These are phyloP conservation scores for Anticlea derivata DNA, from an alignment of 2,888 invertebrate genomes.

Conservation along the genomic window DNA sequence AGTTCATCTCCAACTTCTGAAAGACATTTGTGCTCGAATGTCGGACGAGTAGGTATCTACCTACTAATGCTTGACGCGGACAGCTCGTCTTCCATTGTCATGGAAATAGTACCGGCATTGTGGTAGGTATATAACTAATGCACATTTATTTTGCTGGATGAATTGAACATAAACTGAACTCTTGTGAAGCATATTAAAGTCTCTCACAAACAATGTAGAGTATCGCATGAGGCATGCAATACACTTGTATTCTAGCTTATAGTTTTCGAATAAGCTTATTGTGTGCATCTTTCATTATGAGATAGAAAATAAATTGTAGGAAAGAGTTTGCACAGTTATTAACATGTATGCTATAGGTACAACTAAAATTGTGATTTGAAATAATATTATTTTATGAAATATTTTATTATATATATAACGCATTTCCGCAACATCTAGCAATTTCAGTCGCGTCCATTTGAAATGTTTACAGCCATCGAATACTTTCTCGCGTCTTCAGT, in stretches of 20 bases:
- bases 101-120: neutral
- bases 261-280: too few species aligned
- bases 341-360: too few species aligned
- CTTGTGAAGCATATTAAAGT: too few species aligned
- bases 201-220: too few species aligned
- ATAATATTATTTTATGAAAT: neutral
- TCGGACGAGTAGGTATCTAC: neutral
- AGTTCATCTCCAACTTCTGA: slow-evolving; percentile 11
- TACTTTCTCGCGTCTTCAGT: slow-evolving; percentile 22
- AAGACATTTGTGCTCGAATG: slow-evolving; percentile 4
- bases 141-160: too few species aligned
- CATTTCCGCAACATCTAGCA: neutral
- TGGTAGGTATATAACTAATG: neutral
- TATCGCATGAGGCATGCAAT: neutral
- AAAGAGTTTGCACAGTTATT: too few species aligned
- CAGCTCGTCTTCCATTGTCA: neutral
- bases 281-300: neutral
- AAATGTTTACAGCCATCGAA: slow-evolving; percentile 32
- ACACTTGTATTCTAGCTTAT: too few species aligned
- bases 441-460: neutral
- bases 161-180: too few species aligned
- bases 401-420: neutral
- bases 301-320: neutral
- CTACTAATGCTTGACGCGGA: too few species aligned
- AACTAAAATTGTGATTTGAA: too few species aligned